A percentile compares a stretch with the other conserved stretches of the same genome.
phyloP scores from a whole-genome alignment of 2,888 invertebrate genomes.

The Dendrolimus pini region DNA sequence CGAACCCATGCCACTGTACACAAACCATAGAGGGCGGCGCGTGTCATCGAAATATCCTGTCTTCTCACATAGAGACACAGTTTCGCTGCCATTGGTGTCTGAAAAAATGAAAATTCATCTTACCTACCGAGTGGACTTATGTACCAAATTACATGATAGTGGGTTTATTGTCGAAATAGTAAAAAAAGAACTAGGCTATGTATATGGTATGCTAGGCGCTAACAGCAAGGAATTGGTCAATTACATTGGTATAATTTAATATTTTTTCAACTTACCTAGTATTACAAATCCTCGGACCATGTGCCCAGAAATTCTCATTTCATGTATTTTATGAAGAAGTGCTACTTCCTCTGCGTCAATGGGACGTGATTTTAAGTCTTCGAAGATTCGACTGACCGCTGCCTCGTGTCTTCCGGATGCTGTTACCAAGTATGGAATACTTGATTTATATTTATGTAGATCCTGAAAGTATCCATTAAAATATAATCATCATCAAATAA shows the following conservation, averaged over 20 bases:
- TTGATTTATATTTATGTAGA: constrained; percentile 31
- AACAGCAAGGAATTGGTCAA: no score
- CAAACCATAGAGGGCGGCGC: constrained; percentile 78
- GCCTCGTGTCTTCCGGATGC: constrained; percentile 45
- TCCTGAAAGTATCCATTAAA: constrained; percentile 26
- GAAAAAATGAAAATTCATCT: background rate
- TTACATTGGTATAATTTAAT: background rate
- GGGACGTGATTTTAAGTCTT: constrained; percentile 37
- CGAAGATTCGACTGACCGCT: constrained; percentile 30
- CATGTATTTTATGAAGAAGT: constrained; percentile 47
- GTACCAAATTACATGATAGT: no score
- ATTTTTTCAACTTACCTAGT: constrained; percentile 30
- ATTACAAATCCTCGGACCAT: constrained; percentile 50
- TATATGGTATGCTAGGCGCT: no score
- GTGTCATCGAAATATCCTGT: constrained; percentile 37
- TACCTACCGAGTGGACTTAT: no score
- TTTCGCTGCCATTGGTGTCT: constrained; percentile 36
- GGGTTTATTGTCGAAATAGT: no score
- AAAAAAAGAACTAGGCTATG: no score
- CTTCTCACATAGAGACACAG: constrained; percentile 32
- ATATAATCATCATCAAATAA: no score
- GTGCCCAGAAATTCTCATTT: constrained; percentile 39
- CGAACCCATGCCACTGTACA: constrained; percentile 85
- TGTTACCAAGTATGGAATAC: constrained; percentile 42
- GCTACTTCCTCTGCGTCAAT: constrained; percentile 57